phyloP scores from a whole-genome alignment of 2,113 vertebrate species.

The Potamarius usumacintae region DNA sequence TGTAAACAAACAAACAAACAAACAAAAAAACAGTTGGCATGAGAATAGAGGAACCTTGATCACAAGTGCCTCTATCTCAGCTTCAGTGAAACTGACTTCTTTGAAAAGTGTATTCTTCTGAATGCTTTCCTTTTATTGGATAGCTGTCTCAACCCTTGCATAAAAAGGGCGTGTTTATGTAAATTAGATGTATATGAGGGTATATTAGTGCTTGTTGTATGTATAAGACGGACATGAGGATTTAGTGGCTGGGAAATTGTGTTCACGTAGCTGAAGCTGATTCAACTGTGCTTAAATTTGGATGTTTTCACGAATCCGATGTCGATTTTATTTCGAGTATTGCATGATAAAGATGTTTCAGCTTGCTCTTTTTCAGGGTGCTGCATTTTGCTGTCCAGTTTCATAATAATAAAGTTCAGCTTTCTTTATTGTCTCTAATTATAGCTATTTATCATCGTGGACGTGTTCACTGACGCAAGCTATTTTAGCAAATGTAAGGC shows the following conservation, averaged over 20 bases:
- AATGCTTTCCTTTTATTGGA: neutral
- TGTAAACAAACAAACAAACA: neutral
- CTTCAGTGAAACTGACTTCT: neutral
- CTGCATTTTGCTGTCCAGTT: conserved; percentile 52
- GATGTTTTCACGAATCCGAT: too few species aligned
- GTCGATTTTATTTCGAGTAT: too few species aligned
- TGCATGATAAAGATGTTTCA: too few species aligned
- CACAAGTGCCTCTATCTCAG: neutral
- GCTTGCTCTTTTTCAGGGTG: too few species aligned
- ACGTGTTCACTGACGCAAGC: conserved; percentile 64
- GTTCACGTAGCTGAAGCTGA: neutral
- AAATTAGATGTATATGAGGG: neutral
- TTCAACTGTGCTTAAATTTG: neutral
- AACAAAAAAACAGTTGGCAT: neutral
- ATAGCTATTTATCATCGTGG: conserved; percentile 72
- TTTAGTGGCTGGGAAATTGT: too few species aligned
- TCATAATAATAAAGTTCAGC: conserved; percentile 70
- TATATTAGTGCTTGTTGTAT: neutral
- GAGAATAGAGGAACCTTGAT: neutral
- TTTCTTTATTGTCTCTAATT: conserved; percentile 73
- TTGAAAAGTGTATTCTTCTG: too few species aligned
- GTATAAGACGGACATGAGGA: neutral
- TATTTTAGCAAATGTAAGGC: conserved; percentile 55
- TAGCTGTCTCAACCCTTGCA: too few species aligned
- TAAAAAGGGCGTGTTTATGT: neutral